A percentile compares a stretch with the other conserved stretches of the same genome.
Conservation (phyloP, 2,113 vertebrate species). For the Machaerirhynchus nigripectus region DNA sequence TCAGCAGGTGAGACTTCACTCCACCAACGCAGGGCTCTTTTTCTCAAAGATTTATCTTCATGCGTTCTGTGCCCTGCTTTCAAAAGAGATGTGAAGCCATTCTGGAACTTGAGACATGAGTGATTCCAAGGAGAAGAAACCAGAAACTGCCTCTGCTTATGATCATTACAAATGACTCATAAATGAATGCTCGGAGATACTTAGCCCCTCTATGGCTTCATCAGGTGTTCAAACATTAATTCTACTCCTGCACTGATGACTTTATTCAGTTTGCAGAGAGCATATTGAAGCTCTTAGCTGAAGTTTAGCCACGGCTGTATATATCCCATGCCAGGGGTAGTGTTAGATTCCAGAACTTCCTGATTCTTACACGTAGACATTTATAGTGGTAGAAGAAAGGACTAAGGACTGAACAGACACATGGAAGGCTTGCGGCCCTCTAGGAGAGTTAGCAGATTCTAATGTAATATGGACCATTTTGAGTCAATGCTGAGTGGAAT, state of each 20-base stretch:
- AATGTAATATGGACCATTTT: background rate
- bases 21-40: background rate
- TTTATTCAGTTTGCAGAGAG: slow-evolving; percentile 11
- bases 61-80: background rate
- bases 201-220: background rate
- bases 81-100: background rate
- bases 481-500: background rate
- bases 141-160: background rate
- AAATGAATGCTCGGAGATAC: background rate
- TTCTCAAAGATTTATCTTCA: background rate
- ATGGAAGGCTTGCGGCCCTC: background rate
- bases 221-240: background rate
- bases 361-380: background rate
- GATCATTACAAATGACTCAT: background rate
- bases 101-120: slow-evolving; percentile 2
- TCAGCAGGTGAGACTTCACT: background rate
- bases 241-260: background rate
- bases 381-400: background rate
- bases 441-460: background rate
- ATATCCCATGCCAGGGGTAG: background rate
- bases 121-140: slow-evolving; percentile 19
- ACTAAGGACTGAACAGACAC: background rate
- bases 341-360: background rate
- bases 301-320: background rate
- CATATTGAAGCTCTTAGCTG: background rate